Percentiles rank a stretch among this genome's conserved stretches.
Conservation (phyloP, 2,888 invertebrate genomes). For the Trypoxylon attenuatum region DNA sequence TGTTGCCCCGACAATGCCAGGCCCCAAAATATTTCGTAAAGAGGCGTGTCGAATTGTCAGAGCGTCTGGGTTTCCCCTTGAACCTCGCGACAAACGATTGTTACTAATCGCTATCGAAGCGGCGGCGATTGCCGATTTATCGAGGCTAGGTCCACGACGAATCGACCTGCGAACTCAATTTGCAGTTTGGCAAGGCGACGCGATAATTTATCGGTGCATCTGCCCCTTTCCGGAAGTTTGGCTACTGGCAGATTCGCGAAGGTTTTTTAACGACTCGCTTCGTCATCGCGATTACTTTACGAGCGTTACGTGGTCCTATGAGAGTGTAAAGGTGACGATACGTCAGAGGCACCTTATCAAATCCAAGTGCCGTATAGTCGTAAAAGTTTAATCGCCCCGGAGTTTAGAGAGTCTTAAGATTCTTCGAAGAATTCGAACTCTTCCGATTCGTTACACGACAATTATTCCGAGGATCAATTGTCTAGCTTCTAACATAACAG, state of each 20-base stretch:
- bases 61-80: conserved; percentile 37
- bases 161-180: conserved; percentile 42
- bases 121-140: too few species aligned
- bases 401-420: conserved; percentile 39
- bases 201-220: not conserved
- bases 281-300: too few species aligned
- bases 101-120: too few species aligned
- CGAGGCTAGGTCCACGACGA: too few species aligned
- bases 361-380: conserved; percentile 30
- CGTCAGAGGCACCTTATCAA: conserved; percentile 41
- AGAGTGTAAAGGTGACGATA: conserved; percentile 8
- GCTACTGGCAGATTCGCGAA: too few species aligned
- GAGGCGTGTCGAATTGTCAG: conserved; percentile 62
- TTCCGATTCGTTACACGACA: too few species aligned
- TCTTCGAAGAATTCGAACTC: conserved; percentile 13
- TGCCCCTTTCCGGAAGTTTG: not conserved
- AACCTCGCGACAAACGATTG: too few species aligned
- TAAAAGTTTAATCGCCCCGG: conserved; percentile 46
- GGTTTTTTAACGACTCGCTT: not conserved
- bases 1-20: conserved; percentile 55
- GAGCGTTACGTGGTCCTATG: not conserved
- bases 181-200: not conserved
- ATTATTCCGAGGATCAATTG: too few species aligned
- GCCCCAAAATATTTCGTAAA: conserved; percentile 60
- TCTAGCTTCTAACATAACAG: too few species aligned